These are phyloP conservation scores for Agrenia bidenticulata DNA, from an alignment of 2,888 invertebrate species.

Conservation along the genomic window DNA sequence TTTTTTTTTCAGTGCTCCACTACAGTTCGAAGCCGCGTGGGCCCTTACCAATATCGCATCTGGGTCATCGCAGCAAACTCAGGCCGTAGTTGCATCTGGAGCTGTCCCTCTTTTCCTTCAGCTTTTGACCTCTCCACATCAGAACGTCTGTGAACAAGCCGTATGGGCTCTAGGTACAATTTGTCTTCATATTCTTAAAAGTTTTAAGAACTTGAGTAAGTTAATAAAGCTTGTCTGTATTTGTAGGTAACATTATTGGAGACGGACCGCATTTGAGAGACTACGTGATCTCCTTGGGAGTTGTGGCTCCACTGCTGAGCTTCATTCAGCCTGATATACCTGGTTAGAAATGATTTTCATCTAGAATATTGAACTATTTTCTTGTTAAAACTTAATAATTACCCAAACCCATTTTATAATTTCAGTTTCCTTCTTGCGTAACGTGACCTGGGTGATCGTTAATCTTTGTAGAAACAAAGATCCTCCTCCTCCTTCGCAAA, in stretches of 20 bases:
- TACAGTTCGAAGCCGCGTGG: constrained; percentile 97
- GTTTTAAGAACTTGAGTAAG: background rate
- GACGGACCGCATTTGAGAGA: constrained; percentile 81
- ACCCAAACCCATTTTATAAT: too few relatives aligned
- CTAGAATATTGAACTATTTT: too few relatives aligned
- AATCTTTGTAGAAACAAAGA: constrained; percentile 94
- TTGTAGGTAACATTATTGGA: constrained; percentile 79
- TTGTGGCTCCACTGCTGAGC: constrained; percentile 70
- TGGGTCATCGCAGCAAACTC: constrained; percentile 87
- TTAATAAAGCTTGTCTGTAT: too few relatives aligned
- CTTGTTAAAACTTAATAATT: too few relatives aligned
- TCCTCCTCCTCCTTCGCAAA: constrained; percentile 78
- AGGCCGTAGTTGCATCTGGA: constrained; percentile 78
- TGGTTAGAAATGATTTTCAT: too few relatives aligned
- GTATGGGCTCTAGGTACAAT: constrained; percentile 84
- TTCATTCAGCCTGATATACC: constrained; percentile 57
- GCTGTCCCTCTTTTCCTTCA: constrained; percentile 79
- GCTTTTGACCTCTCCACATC: constrained; percentile 68
- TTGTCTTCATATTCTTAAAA: background rate
- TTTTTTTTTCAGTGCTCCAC: constrained; percentile 61
- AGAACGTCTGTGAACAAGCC: constrained; percentile 82
- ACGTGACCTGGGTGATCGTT: constrained; percentile 90
- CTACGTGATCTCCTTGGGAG: constrained; percentile 71
- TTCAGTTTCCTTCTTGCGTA: constrained; percentile 68
- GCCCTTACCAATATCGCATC: constrained; percentile 96